Base-by-base conservation (phyloP, 2,888 invertebrate genomes). In the Acrobasis repandana region DNA sequence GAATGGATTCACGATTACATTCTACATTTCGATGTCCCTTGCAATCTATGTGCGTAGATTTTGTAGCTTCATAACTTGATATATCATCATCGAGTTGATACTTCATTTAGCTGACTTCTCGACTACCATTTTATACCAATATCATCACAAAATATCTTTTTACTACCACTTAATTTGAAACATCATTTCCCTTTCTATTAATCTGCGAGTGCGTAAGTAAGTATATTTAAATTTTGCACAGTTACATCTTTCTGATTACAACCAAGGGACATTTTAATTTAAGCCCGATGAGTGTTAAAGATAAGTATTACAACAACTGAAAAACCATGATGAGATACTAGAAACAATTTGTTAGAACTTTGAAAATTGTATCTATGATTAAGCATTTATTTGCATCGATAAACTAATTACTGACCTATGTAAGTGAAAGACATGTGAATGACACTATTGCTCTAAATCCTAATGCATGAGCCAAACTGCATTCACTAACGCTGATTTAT, bases 1-100 rank as follows among this genome's bases (percentile, higher is more conserved):
- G 83, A 80, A 84, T 83, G 81, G 79, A 85, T 80, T 77, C 67
- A 74, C 76, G 76, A 75, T 73, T 74, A 83, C 83, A 83, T 85
- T 86, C 79, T 78, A 70, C 82, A 76, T 80, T 77, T 77, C 77
- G 71, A 79, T 77, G 74, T 77, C 82, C 83, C 83, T 84, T 85
- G 85, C 83, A 83, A 73, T 79, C 74, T 75, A 74, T 74, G 68
- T 77, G 71, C 69, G 73, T 76, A 77, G 73, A 72, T 68, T 68
- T 69, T 68, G 68, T 74, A 72, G 67, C 61, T 65, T 51, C 61
- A 62, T 65, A 63, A 73, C 72, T 71, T 69, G 67, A 62, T 59
- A 63, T 65, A 58, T 65, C 54, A 61, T 65, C 64, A 63, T 62
- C 56, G 62, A 63, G 51, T 57, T 16, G 0, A 20, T 20, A 16